phyloP scores from a whole-genome alignment of 2,113 vertebrate genomes.

The Heteronetta atricapilla region DNA sequence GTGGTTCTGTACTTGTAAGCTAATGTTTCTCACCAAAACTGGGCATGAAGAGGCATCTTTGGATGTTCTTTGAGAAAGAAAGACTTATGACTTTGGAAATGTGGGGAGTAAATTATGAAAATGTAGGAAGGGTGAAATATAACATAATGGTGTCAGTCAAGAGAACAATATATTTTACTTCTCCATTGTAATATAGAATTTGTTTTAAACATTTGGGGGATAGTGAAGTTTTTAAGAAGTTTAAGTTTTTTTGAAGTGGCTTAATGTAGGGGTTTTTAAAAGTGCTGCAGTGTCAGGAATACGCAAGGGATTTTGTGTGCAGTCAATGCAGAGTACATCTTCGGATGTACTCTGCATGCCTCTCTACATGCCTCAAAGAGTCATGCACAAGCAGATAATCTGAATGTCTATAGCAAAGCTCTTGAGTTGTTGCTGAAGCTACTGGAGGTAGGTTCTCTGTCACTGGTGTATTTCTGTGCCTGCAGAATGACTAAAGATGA shows the following conservation, averaged over 20 bases:
- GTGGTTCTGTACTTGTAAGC: no score
- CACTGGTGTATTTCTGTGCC: slow-evolving; percentile 22
- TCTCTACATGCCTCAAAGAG: background rate
- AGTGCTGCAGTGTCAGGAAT: background rate
- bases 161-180: background rate
- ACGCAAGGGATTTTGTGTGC: accelerated
- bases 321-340: background rate
- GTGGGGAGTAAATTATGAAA: background rate
- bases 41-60: no score
- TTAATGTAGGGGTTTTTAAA: background rate
- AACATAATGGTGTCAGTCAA: background rate
- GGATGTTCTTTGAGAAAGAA: background rate
- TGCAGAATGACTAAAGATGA: slow-evolving; percentile 59
- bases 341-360: no score
- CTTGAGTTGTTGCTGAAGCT: background rate
- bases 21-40: background rate
- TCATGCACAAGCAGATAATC: background rate
- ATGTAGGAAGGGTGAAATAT: background rate
- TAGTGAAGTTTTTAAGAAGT: background rate
- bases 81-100: background rate
- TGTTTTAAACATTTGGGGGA: background rate
- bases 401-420: background rate
- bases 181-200: background rate
- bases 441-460: background rate
- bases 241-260: background rate